These are phyloP conservation scores for Pogonus chalceus DNA, from an alignment of 1,140 invertebrate species.

Conservation along the genomic window DNA sequence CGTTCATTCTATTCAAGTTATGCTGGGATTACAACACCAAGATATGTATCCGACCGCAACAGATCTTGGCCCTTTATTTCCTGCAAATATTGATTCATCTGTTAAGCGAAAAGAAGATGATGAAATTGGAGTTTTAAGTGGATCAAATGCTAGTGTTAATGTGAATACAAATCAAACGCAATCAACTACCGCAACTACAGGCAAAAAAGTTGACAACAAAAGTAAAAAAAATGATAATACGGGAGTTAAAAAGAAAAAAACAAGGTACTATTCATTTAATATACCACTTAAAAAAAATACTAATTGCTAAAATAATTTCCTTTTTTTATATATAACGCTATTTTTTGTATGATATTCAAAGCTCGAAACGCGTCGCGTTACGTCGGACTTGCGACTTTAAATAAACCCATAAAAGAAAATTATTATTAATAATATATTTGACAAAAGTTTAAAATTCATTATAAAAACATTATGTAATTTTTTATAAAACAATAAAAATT, in stretches of 20 bases:
- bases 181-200: constrained; percentile 21
- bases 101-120: constrained; percentile 42
- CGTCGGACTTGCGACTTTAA: too few species aligned
- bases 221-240: constrained; percentile 81
- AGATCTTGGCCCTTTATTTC: constrained; percentile 24
- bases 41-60: constrained; percentile 17
- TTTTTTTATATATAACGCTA: too few species aligned
- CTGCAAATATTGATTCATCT: constrained; percentile 33
- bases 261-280: too few species aligned
- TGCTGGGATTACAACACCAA: constrained; percentile 52
- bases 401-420: too few species aligned
- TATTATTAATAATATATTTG: too few species aligned
- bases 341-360: too few species aligned
- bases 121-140: constrained; percentile 25
- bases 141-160: background rate
- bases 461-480: too few species aligned
- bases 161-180: constrained; percentile 6
- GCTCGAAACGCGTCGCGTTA: too few species aligned
- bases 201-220: constrained; percentile 38
- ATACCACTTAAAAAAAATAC: too few species aligned
- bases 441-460: too few species aligned
- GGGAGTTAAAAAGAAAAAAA: constrained; percentile 88
- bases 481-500: too few species aligned
- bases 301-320: too few species aligned
- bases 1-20: constrained; percentile 58